phyloP scores from a whole-genome alignment of 2,888 invertebrate species.

The Empis livida region DNA sequence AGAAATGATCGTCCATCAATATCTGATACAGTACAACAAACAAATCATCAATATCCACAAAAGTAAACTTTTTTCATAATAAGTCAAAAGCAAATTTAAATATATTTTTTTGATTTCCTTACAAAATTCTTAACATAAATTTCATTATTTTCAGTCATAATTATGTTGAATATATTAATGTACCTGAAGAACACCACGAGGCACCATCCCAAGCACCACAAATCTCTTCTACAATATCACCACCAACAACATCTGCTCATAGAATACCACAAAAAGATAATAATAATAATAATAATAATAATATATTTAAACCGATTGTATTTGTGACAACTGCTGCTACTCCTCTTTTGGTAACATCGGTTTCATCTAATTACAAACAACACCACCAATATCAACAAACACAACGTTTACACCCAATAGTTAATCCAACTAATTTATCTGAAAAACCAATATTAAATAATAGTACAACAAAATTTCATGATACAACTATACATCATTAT shows the following conservation, averaged over 20 bases:
- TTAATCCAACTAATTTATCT: no score
- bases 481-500: neutral
- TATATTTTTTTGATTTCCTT: no score
- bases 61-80: neutral
- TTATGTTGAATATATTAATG: conserved; percentile 8
- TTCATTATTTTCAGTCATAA: conserved; percentile 4
- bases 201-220: neutral
- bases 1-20: neutral
- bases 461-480: no score
- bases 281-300: no score
- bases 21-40: neutral
- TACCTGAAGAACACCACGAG: neutral
- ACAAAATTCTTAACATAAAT: no score
- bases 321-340: conserved; percentile 10
- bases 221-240: neutral
- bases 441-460: no score
- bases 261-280: neutral
- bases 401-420: neutral
- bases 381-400: conserved; percentile 1
- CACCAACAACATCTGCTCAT: neutral
- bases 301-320: conserved; percentile 1
- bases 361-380: conserved; percentile 5
- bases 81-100: no score
- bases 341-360: conserved; percentile 18
- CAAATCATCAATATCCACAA: neutral